These are phyloP conservation scores for Eumaeus atala DNA, from an alignment of 1,140 invertebrate species.

Conservation along the genomic window DNA sequence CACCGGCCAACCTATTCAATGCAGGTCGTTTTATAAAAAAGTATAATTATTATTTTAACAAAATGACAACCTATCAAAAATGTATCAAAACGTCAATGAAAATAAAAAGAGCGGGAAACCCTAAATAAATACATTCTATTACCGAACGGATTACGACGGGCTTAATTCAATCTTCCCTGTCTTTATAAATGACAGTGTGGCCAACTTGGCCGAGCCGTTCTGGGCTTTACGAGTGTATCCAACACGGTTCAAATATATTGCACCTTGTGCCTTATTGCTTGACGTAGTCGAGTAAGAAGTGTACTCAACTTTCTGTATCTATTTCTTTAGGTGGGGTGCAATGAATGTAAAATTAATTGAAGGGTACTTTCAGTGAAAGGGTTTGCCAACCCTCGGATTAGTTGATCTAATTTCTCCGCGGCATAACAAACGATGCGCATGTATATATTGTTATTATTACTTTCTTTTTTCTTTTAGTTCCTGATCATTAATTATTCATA, in stretches of 20 bases:
- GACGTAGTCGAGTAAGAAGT: constrained; percentile 25
- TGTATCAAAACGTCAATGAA: constrained; percentile 33
- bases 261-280: constrained; percentile 22
- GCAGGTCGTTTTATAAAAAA: neutral
- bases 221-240: too few species aligned
- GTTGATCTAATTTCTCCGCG: constrained; percentile 49
- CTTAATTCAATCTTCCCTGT: constrained; percentile 11
- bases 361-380: constrained; percentile 48
- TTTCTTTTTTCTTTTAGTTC: constrained; percentile 13
- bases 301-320: constrained; percentile 46
- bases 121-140: constrained; percentile 32
- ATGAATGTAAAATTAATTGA: constrained; percentile 67
- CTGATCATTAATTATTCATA: constrained; percentile 9
- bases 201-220: too few species aligned
- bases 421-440: constrained; percentile 22
- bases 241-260: too few species aligned
- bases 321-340: constrained; percentile 51
- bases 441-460: constrained; percentile 2
- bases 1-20: too few species aligned
- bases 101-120: constrained; percentile 22
- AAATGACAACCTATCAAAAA: constrained; percentile 29
- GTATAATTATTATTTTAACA: constrained; percentile 6
- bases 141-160: constrained; percentile 38
- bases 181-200: constrained; percentile 18
- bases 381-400: constrained; percentile 38